Percentiles rank a stretch among this genome's conserved stretches.
These are phyloP conservation scores for Abrostola tripartita DNA, from an alignment of 2,888 invertebrate species.

Conservation along the genomic window DNA sequence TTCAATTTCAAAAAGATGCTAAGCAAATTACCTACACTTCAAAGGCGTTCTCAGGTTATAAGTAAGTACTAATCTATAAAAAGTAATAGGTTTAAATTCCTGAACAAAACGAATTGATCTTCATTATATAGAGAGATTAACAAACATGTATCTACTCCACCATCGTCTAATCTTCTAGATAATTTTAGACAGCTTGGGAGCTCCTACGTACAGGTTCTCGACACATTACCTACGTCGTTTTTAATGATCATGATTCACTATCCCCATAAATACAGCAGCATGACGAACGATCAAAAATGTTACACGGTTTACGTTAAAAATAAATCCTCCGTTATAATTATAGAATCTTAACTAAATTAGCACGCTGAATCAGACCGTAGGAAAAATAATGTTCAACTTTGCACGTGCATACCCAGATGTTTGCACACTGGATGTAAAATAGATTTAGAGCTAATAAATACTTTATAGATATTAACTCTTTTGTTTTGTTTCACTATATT, in stretches of 20 bases:
- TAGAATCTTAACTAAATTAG: slow-evolving; percentile 44
- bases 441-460: slow-evolving; percentile 33
- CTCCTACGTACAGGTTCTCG: not conserved
- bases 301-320: slow-evolving; percentile 51
- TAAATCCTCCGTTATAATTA: slow-evolving; percentile 45
- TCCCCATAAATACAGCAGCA: slow-evolving; percentile 54
- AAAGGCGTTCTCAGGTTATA: not conserved
- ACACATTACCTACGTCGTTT: slow-evolving; percentile 38
- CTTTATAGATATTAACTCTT: slow-evolving; percentile 13
- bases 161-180: not conserved
- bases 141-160: not conserved
- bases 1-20: too few species aligned
- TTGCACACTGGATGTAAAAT: slow-evolving; percentile 24
- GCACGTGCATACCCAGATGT: slow-evolving; percentile 38
- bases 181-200: slow-evolving; percentile 5
- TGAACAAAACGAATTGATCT: not conserved
- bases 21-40: too few species aligned
- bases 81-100: not conserved
- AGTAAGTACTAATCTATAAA: not conserved
- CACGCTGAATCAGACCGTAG: slow-evolving; percentile 42
- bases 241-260: slow-evolving; percentile 58
- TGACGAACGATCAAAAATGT: slow-evolving; percentile 60
- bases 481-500: slow-evolving; percentile 11
- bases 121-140: not conserved
- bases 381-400: slow-evolving; percentile 38